Base-by-base conservation (phyloP, 2,888 invertebrate genomes). In the Hymenopus coronatus region DNA sequence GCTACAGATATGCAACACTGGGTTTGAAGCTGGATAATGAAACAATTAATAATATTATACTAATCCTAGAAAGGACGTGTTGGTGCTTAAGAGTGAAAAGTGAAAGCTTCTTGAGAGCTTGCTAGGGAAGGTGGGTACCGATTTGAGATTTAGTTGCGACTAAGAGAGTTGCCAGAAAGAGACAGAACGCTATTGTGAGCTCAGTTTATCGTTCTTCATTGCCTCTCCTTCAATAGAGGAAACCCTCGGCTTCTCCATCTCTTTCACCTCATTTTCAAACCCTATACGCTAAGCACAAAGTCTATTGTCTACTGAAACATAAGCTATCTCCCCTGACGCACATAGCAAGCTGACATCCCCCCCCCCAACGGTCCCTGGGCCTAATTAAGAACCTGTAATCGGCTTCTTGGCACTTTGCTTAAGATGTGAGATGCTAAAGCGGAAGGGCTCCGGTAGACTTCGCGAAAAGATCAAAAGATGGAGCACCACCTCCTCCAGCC, bases 331-430 rank as follows among this genome's bases (percentile, higher is more conserved):
- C 84, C 84, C 84, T 40, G 25, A n/a, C 84, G 20, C 33, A 84
- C 40, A 33, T 40, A 84, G 30, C 84, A 40, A 15, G 84, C 84
- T 85, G 54, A 70, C 54, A 40, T 70, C 54, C 54, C 54, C 54
- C 25, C n/a, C 15, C 40, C 25, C 25, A 9, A 12, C 85, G 28
- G 46, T 28, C 20, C 20, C 70, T 85, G 27, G 28, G 27, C 85
- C 86, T 86, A 86, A 86, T 86, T 86, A 86, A 86, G 86, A 86
- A 86, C 70, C 86, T 86, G 86, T 86, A 86, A 86, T 86, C 81
- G 86, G 86, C 86, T 70, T 86, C 86, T 86, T 86, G 86, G 86
- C 86, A 86, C 86, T 86, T 86, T 85, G 85, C 85, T 85, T 85
- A 85, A 85, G 85, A 85, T 28, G 85, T 46, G 30, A 40, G 40